Conservation (phyloP, 2,888 invertebrate genomes). For the Dryobota labecula region DNA sequence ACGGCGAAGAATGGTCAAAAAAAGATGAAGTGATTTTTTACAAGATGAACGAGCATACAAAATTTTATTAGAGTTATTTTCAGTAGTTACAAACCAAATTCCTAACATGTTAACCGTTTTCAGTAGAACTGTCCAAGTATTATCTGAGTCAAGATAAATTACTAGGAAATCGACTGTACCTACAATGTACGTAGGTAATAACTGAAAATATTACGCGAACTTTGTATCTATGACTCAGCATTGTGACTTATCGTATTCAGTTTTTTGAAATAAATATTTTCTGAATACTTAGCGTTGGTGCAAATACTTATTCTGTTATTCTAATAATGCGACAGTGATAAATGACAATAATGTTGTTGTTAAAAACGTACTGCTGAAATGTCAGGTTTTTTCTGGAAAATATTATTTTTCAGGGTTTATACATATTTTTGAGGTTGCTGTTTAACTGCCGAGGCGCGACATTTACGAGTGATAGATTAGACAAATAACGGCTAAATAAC, state of each 20-base stretch:
- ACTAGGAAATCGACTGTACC: neutral
- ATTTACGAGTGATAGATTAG: too few relatives aligned
- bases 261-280: neutral
- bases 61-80: neutral
- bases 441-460: too few relatives aligned
- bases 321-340: neutral
- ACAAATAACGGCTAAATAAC: too few relatives aligned
- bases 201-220: constrained; percentile 21
- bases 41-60: neutral
- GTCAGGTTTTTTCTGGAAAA: neutral
- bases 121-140: constrained; percentile 9
- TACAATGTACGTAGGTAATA: constrained; percentile 8
- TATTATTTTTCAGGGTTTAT: too few relatives aligned
- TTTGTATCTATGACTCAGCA: constrained; percentile 6
- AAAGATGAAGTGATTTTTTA: too few relatives aligned
- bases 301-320: constrained; percentile 28
- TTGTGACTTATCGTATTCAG: neutral
- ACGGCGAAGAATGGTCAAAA: too few relatives aligned
- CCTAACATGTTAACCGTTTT: neutral
- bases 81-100: constrained; percentile 2
- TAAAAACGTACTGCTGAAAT: neutral
- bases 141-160: constrained; percentile 24
- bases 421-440: too few relatives aligned
- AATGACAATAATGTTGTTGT: neutral
- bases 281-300: neutral